Conservation (phyloP, 2,797 vertebrate species). For the Vipera ursinii region DNA sequence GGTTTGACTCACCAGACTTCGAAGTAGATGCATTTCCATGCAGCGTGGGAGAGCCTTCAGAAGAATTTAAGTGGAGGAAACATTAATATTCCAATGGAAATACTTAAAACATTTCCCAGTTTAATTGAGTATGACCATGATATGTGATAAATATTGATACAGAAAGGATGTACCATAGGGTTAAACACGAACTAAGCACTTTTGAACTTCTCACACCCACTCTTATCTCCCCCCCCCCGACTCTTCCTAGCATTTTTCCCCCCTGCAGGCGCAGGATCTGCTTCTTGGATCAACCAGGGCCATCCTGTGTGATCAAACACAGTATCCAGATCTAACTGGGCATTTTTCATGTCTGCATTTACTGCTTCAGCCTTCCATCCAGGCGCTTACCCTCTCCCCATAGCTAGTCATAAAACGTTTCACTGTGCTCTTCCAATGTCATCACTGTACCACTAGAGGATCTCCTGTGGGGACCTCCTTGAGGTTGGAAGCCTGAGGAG, state of each 20-base stretch:
- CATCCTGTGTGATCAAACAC: neutral
- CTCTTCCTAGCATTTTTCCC: neutral
- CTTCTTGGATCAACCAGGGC: neutral
- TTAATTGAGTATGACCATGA: neutral
- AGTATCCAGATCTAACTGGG: neutral
- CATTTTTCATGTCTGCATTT: neutral
- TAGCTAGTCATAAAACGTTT: neutral
- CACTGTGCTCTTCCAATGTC: neutral
- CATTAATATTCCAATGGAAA: neutral
- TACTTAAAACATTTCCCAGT: neutral
- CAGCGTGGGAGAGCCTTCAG: constrained; percentile 77
- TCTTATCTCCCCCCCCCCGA: neutral
- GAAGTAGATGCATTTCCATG: constrained; percentile 66
- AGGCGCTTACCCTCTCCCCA: neutral
- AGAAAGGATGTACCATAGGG: neutral
- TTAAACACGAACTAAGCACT: neutral
- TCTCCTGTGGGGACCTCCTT: neutral
- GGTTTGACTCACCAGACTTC: constrained; percentile 76
- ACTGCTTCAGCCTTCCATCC: neutral
- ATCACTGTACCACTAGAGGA: neutral
- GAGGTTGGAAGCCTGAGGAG: neutral
- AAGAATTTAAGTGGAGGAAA: constrained; percentile 18
- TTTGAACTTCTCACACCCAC: neutral
- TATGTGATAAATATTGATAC: neutral
- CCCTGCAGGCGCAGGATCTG: neutral